Conservation (phyloP, 2,888 invertebrate genomes). For the Parnassius glacialis region DNA sequence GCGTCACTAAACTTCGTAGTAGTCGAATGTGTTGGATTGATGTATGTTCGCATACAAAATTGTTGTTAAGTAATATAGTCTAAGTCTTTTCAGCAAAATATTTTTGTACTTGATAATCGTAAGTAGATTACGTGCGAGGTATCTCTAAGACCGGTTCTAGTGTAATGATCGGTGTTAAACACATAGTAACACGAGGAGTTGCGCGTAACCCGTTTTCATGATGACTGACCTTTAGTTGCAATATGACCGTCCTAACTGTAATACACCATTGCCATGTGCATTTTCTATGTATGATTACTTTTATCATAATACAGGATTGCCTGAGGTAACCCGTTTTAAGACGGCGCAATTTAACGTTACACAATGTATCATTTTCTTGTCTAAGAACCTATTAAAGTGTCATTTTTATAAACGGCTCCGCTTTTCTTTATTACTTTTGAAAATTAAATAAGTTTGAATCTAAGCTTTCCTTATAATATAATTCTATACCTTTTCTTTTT, state of each 20-base stretch:
- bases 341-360: conserved; percentile 12
- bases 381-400: no score
- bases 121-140: conserved; percentile 13
- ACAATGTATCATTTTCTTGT: no score
- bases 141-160: conserved; percentile 38
- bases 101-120: background rate
- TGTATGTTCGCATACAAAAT: no score
- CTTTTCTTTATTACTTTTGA: no score
- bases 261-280: conserved; percentile 21
- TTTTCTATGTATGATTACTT: conserved; percentile 20
- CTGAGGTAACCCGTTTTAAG: conserved; percentile 9
- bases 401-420: no score
- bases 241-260: conserved; percentile 35
- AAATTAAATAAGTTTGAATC: no score
- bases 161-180: conserved; percentile 35
- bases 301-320: conserved; percentile 15
- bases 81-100: no score
- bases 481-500: no score
- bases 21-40: no score
- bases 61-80: no score
- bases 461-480: no score
- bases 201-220: conserved; percentile 32
- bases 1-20: no score
- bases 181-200: conserved; percentile 32
- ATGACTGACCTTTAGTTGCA: conserved; percentile 39